These are phyloP conservation scores for Caenorhabditis auriculariae DNA, from an alignment of 2,888 invertebrate species.

Conservation along the genomic window DNA sequence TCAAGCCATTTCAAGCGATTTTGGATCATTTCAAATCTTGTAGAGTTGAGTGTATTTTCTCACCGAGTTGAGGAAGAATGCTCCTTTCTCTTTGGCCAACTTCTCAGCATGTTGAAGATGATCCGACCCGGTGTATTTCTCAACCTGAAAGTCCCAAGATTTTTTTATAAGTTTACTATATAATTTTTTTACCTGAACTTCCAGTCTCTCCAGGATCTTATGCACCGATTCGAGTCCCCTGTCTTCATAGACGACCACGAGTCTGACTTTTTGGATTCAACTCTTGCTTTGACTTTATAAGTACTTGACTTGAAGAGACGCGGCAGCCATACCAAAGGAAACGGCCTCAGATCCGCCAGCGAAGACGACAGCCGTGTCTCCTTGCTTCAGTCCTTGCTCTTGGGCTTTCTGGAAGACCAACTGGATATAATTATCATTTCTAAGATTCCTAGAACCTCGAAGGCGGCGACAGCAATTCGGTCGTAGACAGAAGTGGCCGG, in stretches of 20 bases:
- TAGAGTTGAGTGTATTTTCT: too few relatives aligned
- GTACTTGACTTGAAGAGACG: constrained; percentile 88
- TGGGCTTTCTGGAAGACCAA: constrained; percentile 71
- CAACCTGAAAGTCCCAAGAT: constrained; percentile 82
- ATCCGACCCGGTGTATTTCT: too few relatives aligned
- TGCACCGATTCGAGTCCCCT: constrained; percentile 82
- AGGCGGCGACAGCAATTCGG: constrained; percentile 74
- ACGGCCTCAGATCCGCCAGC: constrained; percentile 83
- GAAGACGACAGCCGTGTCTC: constrained; percentile 87
- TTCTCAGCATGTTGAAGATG: constrained; percentile 73
- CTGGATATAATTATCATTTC: not conserved
- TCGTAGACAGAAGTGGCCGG: constrained; percentile 95
- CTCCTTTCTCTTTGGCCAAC: constrained; percentile 76
- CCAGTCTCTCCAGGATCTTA: constrained; percentile 79
- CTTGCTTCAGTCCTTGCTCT: constrained; percentile 80
- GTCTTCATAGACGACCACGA: constrained; percentile 94
- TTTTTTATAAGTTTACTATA: constrained; percentile 64
- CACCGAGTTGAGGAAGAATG: constrained; percentile 87
- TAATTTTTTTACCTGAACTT: constrained; percentile 77
- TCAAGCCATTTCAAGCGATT: too few relatives aligned
- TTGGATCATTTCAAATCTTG: too few relatives aligned
- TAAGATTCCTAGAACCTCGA: constrained; percentile 15
- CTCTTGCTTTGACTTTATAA: constrained; percentile 69
- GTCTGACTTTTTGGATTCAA: constrained; percentile 70
- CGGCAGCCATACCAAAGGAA: constrained; percentile 89